phyloP scores from a whole-genome alignment of 2,113 vertebrate species.

The Prochilodus magdalenae region DNA sequence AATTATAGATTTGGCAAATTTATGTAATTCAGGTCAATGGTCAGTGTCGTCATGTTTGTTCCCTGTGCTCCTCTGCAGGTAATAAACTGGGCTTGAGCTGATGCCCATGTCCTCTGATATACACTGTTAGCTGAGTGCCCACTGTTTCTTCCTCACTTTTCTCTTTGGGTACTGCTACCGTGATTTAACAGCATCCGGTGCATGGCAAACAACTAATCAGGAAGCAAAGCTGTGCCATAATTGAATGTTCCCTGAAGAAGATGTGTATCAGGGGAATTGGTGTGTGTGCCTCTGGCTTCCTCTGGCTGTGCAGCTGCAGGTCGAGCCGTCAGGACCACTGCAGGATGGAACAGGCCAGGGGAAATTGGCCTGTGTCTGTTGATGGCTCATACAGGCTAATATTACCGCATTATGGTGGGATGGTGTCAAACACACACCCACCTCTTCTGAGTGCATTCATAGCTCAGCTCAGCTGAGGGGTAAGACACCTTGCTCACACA shows the following conservation, averaged over 20 bases:
- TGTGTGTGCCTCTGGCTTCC: constrained; percentile 41
- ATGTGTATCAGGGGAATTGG: constrained; percentile 32
- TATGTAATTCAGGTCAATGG: background rate
- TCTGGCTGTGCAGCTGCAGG: constrained; percentile 64
- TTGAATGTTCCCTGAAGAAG: constrained; percentile 46
- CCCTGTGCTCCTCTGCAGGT: background rate
- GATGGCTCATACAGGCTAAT: constrained; percentile 53
- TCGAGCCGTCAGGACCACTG: constrained; percentile 68
- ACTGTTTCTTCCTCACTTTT: constrained; percentile 7
- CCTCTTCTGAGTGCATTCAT: background rate
- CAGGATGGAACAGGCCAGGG: constrained; percentile 65
- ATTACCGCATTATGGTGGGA: constrained; percentile 14
- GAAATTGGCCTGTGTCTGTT: constrained; percentile 75
- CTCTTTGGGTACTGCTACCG: constrained; percentile 11
- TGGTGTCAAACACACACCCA: constrained; percentile 12
- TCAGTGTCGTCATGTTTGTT: background rate
- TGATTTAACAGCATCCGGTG: constrained; percentile 50
- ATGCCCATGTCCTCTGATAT: constrained; percentile 2
- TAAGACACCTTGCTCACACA: background rate
- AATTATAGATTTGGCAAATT: too few relatives aligned
- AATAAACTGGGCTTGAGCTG: constrained; percentile 5
- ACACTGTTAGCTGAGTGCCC: constrained; percentile 7
- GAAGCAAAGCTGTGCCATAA: constrained; percentile 47
- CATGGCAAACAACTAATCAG: constrained; percentile 53
- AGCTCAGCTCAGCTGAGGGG: background rate